Base-by-base conservation (phyloP, 2,797 vertebrate species). In the Propithecus deckenii region DNA sequence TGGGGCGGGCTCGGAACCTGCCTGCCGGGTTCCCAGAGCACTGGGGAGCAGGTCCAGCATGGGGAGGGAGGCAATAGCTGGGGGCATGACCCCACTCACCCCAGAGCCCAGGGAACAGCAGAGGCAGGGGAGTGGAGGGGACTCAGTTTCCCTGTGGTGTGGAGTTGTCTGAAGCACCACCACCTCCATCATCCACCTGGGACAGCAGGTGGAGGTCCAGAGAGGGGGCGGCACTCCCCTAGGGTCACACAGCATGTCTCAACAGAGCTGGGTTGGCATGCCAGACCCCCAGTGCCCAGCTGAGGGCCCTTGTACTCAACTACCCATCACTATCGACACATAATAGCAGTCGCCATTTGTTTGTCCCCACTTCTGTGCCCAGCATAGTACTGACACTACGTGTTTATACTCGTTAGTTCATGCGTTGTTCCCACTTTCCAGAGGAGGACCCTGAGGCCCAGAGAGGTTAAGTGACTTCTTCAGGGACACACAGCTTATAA, bases 11-110 rank as follows among this genome's bases (percentile, higher is more conserved):
- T 95, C 86, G 18, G 84, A 97, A 97, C 98, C 90, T 74, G 97
- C 89, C 96, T 7, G 74, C 96, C 96, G 46, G 69, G 96, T 97
- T 98, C 94, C 93, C 59, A 78, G 93, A 81, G 88, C 23, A 5
- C n/a, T 7, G 9, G 52, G 38, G 85, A 89, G 14, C 79, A 38
- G 61, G 43, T 55, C 83, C 75, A 17, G 32, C 43, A 55, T 9
- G 20, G 48, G 48, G 35, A 41, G 4, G 38, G 2, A 38, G 32
- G 80, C n/a, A 52, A 25, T 17, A 2, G n/a, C 48, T 57, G 0
- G 48, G 28, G 69, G 50, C 13, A 20, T 9, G 65, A 30, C 65
- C 78, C 38, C 35, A 18, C 59, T 65, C 86, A 48, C 23, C 63
- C 63, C 50, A 20, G 48, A 87, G 13, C 50, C 4, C 11, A 92